A percentile compares a stretch with the other conserved stretches of the same genome.
phyloP scores from a whole-genome alignment of 2,888 invertebrate genomes.

The Noctua fimbriata region DNA sequence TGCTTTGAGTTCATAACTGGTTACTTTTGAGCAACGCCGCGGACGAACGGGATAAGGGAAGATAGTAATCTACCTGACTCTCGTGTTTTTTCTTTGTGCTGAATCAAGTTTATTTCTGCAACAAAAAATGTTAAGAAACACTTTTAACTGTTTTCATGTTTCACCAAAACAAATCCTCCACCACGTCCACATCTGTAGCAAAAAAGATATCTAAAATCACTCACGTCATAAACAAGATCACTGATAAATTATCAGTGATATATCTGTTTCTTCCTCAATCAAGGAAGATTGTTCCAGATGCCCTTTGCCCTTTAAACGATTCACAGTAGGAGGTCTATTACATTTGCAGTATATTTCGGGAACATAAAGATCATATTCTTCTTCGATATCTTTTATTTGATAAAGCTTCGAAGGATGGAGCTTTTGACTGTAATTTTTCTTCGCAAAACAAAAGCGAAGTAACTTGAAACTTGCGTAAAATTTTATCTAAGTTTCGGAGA shows the following conservation, averaged over 20 bases:
- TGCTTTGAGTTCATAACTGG: background rate
- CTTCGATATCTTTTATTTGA: slow-evolving; percentile 7
- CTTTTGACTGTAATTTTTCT: slow-evolving; percentile 23
- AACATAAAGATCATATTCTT: background rate
- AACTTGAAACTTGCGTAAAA: slow-evolving; percentile 16
- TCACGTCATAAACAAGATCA: background rate
- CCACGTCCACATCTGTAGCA: background rate
- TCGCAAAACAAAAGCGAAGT: slow-evolving; percentile 38
- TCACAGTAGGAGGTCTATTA: slow-evolving; percentile 29
- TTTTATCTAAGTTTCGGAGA: slow-evolving; percentile 6
- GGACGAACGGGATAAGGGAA: background rate
- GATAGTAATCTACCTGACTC: background rate
- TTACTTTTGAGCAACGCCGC: background rate
- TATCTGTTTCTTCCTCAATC: slow-evolving; percentile 38
- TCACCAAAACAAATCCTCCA: background rate
- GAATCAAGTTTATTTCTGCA: background rate
- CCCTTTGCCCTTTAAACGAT: slow-evolving; percentile 8
- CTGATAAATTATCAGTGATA: slow-evolving; percentile 13
- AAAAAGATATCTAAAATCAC: background rate
- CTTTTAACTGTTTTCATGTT: background rate
- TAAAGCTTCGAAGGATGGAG: slow-evolving; percentile 14
- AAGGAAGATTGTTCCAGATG: slow-evolving; percentile 8
- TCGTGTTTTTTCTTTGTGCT: background rate
- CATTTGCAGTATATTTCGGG: slow-evolving; percentile 26
- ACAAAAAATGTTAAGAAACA: background rate